Percentiles rank a stretch among this genome's conserved stretches.
Conservation (phyloP, 2,888 invertebrate genomes). For the Pterobdella sp. region DNA sequence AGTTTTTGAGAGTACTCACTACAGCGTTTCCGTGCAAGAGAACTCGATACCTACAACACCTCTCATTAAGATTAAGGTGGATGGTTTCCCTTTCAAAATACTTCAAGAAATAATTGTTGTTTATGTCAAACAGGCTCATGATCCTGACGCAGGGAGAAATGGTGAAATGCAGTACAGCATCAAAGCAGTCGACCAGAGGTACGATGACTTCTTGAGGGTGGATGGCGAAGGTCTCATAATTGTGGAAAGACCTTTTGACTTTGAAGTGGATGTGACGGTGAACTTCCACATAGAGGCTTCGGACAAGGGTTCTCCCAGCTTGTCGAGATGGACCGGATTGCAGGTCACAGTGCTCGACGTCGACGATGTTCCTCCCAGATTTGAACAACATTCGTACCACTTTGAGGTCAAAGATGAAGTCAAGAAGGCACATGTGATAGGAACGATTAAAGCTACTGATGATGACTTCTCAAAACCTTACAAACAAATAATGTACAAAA, state of each 20-base stretch:
- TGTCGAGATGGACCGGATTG: neutral
- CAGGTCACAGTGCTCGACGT: conserved; percentile 18
- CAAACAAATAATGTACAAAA: conserved; percentile 4
- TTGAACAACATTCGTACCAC: conserved; percentile 15
- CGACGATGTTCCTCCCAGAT: conserved; percentile 20
- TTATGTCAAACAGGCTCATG: too few relatives aligned
- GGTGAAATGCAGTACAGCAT: conserved; percentile 2
- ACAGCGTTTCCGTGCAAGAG: conserved; percentile 32
- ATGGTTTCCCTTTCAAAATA: neutral
- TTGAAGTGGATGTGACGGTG: conserved; percentile 2
- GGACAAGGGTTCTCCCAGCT: conserved; percentile 16
- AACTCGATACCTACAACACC: conserved; percentile 42
- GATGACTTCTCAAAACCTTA: conserved; percentile 15
- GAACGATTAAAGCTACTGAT: conserved; percentile 15
- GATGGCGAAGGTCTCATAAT: conserved; percentile 10
- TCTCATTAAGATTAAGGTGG: neutral
- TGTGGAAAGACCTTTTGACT: conserved; percentile 3
- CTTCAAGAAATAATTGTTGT: too few relatives aligned
- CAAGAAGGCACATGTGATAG: neutral
- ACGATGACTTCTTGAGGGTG: neutral
- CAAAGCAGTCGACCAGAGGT: neutral
- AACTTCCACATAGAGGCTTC: conserved; percentile 3
- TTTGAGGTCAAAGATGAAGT: neutral
- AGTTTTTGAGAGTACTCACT: conserved; percentile 27
- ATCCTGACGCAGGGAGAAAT: conserved; percentile 18